Evolutionary conservation across 2,113 vertebrate species (phyloP), one percentile per base, ranked within the genome.

Genomic region (Marmota monax): DNA sequence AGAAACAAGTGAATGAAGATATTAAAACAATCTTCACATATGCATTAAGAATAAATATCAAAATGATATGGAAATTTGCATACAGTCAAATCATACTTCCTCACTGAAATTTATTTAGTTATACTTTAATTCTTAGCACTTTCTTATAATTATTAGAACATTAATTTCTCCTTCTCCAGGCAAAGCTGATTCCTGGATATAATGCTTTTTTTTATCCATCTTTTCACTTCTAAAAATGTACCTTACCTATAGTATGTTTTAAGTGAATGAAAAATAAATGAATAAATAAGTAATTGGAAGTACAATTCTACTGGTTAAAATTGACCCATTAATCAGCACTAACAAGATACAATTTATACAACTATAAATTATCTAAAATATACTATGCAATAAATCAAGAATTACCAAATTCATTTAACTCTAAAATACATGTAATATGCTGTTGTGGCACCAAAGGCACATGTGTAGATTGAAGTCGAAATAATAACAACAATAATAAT

Each of bases 81-180:
- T 14, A 67, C 34, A 89, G 18, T 69, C 37, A 80, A 85, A 80
- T 48, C 51, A 6, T 53, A 48, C 37, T 2, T 85, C 61, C 10
- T 85, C 51, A 92, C 78, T 92, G 32, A 0, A 65, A 92, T 73
- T 58, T 94, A 92, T 48, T 77, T 88, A 48, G 69, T 87, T 86
- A 14, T 84, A 29, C 79, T 84, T 92, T 72, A 65, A 51, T 78
- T 94, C 48, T 79, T 84, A n/a, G 29, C 25, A 73, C 2, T 84
- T 45, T 53, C 42, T 32, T 53, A 32, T n/a, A 58, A 82, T 34
- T 69, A 82, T 94, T 69, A 53, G 27, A 51, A 32, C 39, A 83
- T 42, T 82, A 74, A 42, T 73, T 69, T 92, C 22, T 70, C 45
- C 77, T 77, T 73, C 34, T 80, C 37, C 18, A 70, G n/a, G 11